Evolutionary conservation across 2,888 invertebrate genomes (phyloP).

Genomic region (Rotaria sp.): DNA sequence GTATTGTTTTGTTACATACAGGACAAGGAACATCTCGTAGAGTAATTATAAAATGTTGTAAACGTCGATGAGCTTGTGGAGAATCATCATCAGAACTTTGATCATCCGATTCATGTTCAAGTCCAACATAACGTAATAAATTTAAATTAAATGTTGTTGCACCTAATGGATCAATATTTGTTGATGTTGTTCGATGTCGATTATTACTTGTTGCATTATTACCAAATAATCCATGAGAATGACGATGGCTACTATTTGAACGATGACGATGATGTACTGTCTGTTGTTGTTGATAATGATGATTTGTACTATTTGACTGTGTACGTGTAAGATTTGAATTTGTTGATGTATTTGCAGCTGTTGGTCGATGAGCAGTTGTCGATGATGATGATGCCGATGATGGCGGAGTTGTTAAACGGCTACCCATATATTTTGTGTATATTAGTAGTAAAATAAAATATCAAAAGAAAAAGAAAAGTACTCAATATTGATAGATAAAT

Average conservation of each 20-base stretch:
- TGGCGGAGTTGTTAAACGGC: background rate
- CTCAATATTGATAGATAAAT: background rate
- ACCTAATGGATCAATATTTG: conserved; percentile 3
- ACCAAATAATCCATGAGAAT: background rate
- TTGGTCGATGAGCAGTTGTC: background rate
- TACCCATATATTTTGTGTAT: background rate
- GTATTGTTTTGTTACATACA: conserved; percentile 92
- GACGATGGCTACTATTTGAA: background rate
- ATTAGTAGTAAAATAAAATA: too few species aligned
- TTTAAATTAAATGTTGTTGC: conserved; percentile 8
- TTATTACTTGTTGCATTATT: background rate
- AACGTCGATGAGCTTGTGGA: background rate
- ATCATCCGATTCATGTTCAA: conserved; percentile 15
- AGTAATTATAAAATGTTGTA: conserved; percentile 18
- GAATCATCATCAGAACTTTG: conserved; percentile 16
- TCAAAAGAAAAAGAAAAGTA: background rate
- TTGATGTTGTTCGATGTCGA: background rate
- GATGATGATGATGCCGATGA: background rate
- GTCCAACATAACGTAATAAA: conserved; percentile 20
- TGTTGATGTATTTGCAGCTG: background rate
- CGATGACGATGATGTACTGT: background rate
- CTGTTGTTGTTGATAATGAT: background rate
- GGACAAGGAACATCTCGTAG: conserved; percentile 76
- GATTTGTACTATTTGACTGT: background rate
- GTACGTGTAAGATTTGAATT: background rate